phyloP scores from a whole-genome alignment of 2,888 invertebrate genomes.

The Cantharis lateralis region DNA sequence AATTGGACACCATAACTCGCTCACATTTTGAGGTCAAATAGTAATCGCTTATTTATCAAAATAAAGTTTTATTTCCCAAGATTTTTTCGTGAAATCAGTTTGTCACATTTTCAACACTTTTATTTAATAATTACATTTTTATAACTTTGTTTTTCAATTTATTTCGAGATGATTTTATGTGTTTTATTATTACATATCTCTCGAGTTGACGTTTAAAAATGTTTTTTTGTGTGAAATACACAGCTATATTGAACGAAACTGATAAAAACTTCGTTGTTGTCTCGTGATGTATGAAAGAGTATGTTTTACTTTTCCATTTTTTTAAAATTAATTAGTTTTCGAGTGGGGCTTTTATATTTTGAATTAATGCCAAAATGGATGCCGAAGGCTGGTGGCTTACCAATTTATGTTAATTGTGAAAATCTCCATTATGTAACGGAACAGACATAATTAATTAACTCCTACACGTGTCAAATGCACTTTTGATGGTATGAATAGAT shows the following conservation, averaged over 20 bases:
- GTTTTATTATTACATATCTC: not conserved
- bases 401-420: not conserved
- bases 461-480: conserved; percentile 4
- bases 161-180: not conserved
- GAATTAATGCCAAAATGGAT: not conserved
- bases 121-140: not conserved
- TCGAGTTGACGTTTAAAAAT: not conserved
- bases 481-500: conserved; percentile 4
- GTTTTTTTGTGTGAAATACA: not conserved
- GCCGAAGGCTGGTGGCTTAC: not conserved
- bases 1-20: not conserved
- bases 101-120: not conserved
- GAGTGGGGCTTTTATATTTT: not conserved
- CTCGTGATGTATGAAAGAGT: not conserved
- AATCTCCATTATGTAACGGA: not conserved
- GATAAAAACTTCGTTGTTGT: not conserved
- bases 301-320: not conserved
- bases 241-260: not conserved
- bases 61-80: too few species aligned
- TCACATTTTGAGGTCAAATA: not conserved
- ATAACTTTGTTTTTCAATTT: not conserved
- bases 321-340: not conserved
- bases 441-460: not conserved
- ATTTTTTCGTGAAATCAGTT: not conserved
- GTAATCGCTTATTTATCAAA: not conserved